A percentile compares a stretch with the other conserved stretches of the same genome.
Conservation (phyloP, 2,888 invertebrate genomes). For the Chrysomela aeneicollis region DNA sequence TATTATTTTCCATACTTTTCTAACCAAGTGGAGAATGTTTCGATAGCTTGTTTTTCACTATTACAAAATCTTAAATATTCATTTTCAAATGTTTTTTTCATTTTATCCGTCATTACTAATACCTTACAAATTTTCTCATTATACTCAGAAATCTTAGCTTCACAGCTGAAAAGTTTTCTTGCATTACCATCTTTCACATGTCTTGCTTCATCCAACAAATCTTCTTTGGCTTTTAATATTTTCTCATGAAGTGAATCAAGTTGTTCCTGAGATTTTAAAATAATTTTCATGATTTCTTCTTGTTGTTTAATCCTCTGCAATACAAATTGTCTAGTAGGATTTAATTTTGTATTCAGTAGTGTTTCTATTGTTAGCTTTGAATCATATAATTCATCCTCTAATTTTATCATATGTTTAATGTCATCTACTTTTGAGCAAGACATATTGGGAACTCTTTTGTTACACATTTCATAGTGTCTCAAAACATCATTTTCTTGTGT, state of each 20-base stretch:
- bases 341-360: conserved; percentile 1
- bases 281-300: background rate
- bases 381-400: background rate
- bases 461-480: conserved; percentile 8
- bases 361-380: background rate
- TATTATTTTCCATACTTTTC: background rate
- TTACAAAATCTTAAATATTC: conserved; percentile 11
- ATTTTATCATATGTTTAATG: background rate
- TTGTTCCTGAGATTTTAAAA: background rate
- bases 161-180: background rate
- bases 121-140: background rate
- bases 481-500: conserved; percentile 10
- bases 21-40: conserved; percentile 1
- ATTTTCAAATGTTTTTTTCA: background rate
- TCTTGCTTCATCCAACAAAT: conserved; percentile 2
- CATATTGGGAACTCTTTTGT: conserved; percentile 4
- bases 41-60: background rate
- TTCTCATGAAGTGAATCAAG: background rate
- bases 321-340: background rate
- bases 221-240: background rate
- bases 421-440: background rate
- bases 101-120: background rate
- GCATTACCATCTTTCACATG: background rate
- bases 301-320: background rate
- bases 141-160: background rate